Percentiles rank a stretch among this genome's conserved stretches.
These are phyloP conservation scores for Onychomys arenicola DNA, from an alignment of 2,797 vertebrate genomes.

Conservation along the genomic window DNA sequence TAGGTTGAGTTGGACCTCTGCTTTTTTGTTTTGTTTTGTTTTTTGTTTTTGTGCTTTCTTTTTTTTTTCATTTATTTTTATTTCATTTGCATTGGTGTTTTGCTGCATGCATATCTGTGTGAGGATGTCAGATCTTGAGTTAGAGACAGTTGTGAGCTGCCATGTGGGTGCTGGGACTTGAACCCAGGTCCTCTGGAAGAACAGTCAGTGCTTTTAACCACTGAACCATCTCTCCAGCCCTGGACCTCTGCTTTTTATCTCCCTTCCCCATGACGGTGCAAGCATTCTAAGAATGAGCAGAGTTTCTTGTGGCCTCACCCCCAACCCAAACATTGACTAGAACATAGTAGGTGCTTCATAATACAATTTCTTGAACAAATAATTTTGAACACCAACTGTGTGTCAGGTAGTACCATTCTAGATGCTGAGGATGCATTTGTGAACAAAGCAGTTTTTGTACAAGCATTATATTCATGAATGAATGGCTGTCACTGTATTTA, in stretches of 20 bases:
- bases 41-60: too few species aligned
- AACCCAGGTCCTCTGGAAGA: too few species aligned
- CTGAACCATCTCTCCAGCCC: too few species aligned
- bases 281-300: background rate
- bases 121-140: too few species aligned
- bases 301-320: background rate
- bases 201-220: too few species aligned
- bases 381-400: background rate
- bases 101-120: too few species aligned
- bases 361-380: background rate
- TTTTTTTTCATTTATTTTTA: too few species aligned
- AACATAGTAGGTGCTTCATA: background rate
- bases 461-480: background rate
- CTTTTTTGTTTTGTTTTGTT: too few species aligned
- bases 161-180: too few species aligned
- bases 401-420: background rate
- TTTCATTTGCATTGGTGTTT: too few species aligned
- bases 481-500: background rate
- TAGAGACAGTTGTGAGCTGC: too few species aligned
- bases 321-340: background rate
- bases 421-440: background rate
- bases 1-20: background rate
- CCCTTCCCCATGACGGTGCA: background rate
- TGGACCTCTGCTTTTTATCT: background rate
- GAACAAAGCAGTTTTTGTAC: conserved; percentile 4